These are phyloP conservation scores for Campaea margaritaria DNA, from an alignment of 2,888 invertebrate species.

Conservation along the genomic window DNA sequence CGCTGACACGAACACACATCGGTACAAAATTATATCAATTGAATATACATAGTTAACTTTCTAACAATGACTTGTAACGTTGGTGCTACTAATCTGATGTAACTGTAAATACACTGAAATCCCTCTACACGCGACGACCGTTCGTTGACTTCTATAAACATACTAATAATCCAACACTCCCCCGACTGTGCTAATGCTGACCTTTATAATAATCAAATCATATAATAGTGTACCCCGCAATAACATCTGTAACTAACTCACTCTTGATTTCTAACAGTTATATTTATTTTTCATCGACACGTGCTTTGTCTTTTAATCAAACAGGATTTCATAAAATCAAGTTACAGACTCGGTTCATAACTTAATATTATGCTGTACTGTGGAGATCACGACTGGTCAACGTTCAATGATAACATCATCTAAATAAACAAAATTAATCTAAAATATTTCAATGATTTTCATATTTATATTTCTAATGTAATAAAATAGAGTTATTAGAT, in stretches of 20 bases:
- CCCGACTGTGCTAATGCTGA: constrained; percentile 46
- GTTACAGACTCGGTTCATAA: background rate
- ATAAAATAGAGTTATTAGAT: background rate
- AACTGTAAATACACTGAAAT: constrained; percentile 61
- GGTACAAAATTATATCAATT: constrained; percentile 38
- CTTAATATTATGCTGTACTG: too few species aligned
- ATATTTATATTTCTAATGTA: too few species aligned
- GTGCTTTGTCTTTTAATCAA: constrained; percentile 35
- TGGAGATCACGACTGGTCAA: too few species aligned
- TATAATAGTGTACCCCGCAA: constrained; percentile 32
- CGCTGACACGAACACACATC: constrained; percentile 61
- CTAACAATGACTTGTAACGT: constrained; percentile 37
- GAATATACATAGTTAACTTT: constrained; percentile 56
- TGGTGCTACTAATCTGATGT: constrained; percentile 42
- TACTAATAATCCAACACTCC: constrained; percentile 45
- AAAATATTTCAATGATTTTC: too few species aligned
- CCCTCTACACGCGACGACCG: constrained; percentile 41
- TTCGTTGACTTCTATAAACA: constrained; percentile 30
- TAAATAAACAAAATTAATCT: background rate
- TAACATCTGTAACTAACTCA: constrained; percentile 41
- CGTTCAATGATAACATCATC: too few species aligned
- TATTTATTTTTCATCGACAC: constrained; percentile 39
- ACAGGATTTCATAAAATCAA: constrained; percentile 30
- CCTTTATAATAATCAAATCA: constrained; percentile 40
- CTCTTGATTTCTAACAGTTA: constrained; percentile 39